Conservation (phyloP, 2,113 vertebrate genomes). For the Alligator mississippiensis region DNA sequence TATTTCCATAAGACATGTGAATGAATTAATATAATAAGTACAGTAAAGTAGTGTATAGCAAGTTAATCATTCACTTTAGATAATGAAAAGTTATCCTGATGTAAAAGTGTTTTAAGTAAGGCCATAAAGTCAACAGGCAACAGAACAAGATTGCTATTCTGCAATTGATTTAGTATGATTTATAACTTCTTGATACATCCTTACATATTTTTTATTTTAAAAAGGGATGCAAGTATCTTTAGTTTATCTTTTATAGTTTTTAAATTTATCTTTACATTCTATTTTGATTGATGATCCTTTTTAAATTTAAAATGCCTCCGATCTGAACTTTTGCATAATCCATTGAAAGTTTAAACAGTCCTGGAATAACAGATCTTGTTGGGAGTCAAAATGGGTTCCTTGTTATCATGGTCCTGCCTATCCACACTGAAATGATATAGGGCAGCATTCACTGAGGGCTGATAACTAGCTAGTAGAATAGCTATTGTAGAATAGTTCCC, state of each 20-base stretch:
- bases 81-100: not conserved
- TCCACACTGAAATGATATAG: not conserved
- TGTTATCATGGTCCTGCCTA: not conserved
- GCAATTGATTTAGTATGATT: not conserved
- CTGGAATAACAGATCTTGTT: not conserved
- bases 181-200: not conserved
- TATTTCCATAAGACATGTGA: not conserved
- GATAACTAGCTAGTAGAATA: not conserved
- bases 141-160: not conserved
- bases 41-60: not conserved
- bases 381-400: not conserved
- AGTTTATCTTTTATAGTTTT: fast-evolving
- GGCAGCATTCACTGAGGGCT: not conserved
- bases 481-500: not conserved
- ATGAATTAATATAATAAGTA: not conserved
- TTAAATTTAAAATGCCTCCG: not conserved
- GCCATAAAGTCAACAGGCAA: not conserved
- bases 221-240: not conserved
- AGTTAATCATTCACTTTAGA: not conserved
- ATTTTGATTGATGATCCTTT: not conserved
- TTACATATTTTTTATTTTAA: not conserved
- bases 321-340: not conserved
- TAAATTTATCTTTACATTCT: not conserved
- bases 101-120: not conserved
- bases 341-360: not conserved